These are phyloP conservation scores for Agrotis exclamationis DNA, from an alignment of 2,888 invertebrate species.

Conservation along the genomic window DNA sequence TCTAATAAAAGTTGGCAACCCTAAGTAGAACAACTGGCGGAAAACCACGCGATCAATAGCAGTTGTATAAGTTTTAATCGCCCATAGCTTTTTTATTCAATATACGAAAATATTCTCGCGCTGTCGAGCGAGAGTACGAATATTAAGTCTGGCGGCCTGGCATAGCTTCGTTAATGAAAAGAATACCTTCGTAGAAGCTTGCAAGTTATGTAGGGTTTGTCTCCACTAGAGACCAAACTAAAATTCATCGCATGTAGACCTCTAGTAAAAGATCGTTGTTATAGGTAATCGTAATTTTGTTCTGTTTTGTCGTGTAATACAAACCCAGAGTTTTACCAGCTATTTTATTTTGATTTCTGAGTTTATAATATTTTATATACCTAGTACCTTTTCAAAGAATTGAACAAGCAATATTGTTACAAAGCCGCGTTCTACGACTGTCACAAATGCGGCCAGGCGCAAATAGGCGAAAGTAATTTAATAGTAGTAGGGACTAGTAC, in stretches of 20 bases:
- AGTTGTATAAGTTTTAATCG: constrained; percentile 2
- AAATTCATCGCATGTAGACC: too few relatives aligned
- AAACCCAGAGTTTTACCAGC: neutral
- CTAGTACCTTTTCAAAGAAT: neutral
- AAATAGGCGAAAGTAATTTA: constrained; percentile 37
- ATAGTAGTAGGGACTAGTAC: too few relatives aligned
- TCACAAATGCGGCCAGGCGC: constrained; percentile 20
- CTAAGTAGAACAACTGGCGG: constrained; percentile 1
- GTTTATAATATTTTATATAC: neutral
- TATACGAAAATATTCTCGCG: constrained; percentile 5
- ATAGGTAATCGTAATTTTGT: too few relatives aligned
- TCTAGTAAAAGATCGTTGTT: too few relatives aligned
- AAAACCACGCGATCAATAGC: constrained; percentile 3
- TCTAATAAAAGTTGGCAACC: too few relatives aligned
- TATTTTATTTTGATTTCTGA: neutral
- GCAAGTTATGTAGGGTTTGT: neutral
- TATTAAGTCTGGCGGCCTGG: neutral
- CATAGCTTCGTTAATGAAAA: neutral
- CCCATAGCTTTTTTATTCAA: constrained; percentile 18
- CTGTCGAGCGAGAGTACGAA: constrained; percentile 13
- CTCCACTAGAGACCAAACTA: too few relatives aligned
- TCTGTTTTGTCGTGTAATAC: too few relatives aligned
- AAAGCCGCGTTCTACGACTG: constrained; percentile 10
- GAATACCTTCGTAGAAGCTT: neutral
- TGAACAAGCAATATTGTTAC: constrained; percentile 7